phyloP scores from a whole-genome alignment of 2,888 invertebrate species.

The Pammene fasciana region DNA sequence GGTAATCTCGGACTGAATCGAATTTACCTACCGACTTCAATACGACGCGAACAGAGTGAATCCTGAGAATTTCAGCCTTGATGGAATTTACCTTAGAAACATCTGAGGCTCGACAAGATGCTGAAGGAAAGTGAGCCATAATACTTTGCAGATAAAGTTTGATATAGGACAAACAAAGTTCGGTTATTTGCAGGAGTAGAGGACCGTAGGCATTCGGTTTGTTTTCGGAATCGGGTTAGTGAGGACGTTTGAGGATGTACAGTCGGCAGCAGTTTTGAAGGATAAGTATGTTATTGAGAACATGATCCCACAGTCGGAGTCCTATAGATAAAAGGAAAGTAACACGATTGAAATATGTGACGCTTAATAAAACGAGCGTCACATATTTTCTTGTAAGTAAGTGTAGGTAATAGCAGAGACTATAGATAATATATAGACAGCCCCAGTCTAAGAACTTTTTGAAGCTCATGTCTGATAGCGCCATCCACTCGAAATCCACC shows the following conservation, averaged over 20 bases:
- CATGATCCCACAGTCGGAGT: neutral
- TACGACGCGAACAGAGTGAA: conserved; percentile 18
- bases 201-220: conserved; percentile 21
- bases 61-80: conserved; percentile 32
- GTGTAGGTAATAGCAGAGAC: too few species aligned
- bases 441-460: too few species aligned
- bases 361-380: too few species aligned
- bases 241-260: conserved; percentile 18
- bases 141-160: neutral
- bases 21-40: conserved; percentile 32
- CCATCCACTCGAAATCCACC: too few species aligned
- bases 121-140: neutral
- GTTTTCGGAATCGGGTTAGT: conserved; percentile 35
- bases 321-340: too few species aligned
- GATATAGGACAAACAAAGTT: neutral
- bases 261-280: conserved; percentile 4
- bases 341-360: too few species aligned
- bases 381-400: too few species aligned
- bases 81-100: conserved; percentile 38
- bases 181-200: conserved; percentile 6
- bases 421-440: too few species aligned
- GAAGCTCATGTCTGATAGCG: too few species aligned
- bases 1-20: conserved; percentile 25
- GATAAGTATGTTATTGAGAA: conserved; percentile 1
- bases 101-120: conserved; percentile 17